Base-by-base conservation (phyloP, 2,113 vertebrate species). In the Ptyas mucosa region DNA sequence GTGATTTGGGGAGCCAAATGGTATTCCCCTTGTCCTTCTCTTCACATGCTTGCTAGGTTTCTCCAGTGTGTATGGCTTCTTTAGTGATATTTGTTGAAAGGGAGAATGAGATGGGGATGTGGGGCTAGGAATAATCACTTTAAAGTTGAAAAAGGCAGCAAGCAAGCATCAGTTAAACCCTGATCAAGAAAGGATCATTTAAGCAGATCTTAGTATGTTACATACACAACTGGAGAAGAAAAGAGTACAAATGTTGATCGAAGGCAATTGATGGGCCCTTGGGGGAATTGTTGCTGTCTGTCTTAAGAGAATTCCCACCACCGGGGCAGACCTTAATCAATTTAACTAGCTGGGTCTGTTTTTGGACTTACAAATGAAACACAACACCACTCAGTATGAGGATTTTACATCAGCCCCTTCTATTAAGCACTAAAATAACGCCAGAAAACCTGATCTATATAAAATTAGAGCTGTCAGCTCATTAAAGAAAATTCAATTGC, bases 401-500 rank as follows among this genome's bases (percentile, higher is more conserved):
- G 92, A 93, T 89, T 93, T 85, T 88, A 95, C 96, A n/a, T 53
- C 69, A 75, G 86, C n/a, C 12, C 1, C 11, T 92, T 94, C 34
- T 52, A 18, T 51, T 90, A 93, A 88, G 57, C 85, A 34, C 89
- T 69, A 89, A 90, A 87, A 1, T 1, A 0, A 0, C 43, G 81
- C 90, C 26, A 29, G 49, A 3, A 52, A 69, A 52, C 29, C 29
- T 14, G 57, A 51, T 91, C 8, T 91, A 52, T 39, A 20, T 69
- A 39, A 81, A 91, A 93, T 85, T 90, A 64, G 75, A n/a, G 55
- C 64, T 64, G 92, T n/a, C 81, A 89, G 10, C 29, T 89, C 8
- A 57, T 58, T 58, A 86, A 43, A 53, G n/a, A n/a, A 26, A 86
- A 53, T 64, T 52, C 55, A 86, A 49, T 53, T 29, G 14, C 46